These are phyloP conservation scores for Tipula vernalis DNA, from an alignment of 2,888 invertebrate genomes.

Conservation along the genomic window DNA sequence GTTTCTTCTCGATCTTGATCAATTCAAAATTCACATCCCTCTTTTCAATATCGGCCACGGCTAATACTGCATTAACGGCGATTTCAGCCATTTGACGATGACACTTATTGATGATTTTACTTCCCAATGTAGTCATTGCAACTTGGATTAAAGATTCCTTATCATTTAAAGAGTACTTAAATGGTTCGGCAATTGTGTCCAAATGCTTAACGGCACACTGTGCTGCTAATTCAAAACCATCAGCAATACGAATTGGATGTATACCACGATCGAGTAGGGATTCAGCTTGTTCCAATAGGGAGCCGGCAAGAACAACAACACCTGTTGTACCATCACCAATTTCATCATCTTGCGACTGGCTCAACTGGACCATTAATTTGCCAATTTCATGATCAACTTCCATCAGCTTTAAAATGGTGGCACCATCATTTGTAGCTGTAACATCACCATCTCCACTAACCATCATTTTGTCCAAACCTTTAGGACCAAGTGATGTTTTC, in stretches of 20 bases:
- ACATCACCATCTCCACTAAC: conserved; percentile 95
- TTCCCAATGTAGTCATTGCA: conserved; percentile 96
- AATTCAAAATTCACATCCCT: conserved; percentile 98
- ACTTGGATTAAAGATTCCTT: conserved; percentile 82
- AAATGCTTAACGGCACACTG: conserved; percentile 75
- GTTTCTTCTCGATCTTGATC: conserved; percentile 97
- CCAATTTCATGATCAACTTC: conserved; percentile 98
- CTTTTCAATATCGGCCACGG: conserved; percentile 88
- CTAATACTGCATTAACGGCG: conserved; percentile 91
- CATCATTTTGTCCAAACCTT: conserved; percentile 96
- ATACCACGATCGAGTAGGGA: conserved; percentile 88
- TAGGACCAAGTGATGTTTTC: conserved; percentile 90
- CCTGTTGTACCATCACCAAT: conserved; percentile 99
- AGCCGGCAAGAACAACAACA: conserved; percentile 75
- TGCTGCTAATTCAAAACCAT: conserved; percentile 96
- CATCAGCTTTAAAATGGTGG: conserved; percentile 98
- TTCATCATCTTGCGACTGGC: conserved; percentile 98
- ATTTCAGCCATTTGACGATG: conserved; percentile 97
- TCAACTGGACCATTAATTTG: conserved; percentile 93
- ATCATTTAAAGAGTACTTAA: conserved; percentile 72
- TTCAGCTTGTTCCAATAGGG: conserved; percentile 90
- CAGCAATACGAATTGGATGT: conserved; percentile 96
- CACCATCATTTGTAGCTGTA: conserved; percentile 96
- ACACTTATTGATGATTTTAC: conserved; percentile 96
- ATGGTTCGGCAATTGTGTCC: conserved; percentile 77